These are phyloP conservation scores for Nomada goodeniana DNA, from an alignment of 2,888 invertebrate genomes.

Conservation along the genomic window DNA sequence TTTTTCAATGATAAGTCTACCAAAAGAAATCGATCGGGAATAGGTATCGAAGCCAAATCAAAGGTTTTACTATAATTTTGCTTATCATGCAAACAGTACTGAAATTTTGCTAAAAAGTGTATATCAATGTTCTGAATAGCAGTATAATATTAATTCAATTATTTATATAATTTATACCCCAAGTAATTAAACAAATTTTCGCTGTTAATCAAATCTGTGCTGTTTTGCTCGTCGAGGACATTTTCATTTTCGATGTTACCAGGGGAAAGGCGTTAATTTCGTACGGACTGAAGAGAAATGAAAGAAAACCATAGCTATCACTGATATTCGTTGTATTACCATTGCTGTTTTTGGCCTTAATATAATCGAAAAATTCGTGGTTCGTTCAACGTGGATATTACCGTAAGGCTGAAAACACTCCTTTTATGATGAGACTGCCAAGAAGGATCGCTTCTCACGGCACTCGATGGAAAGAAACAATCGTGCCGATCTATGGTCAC, in stretches of 20 bases:
- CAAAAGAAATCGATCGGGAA: background rate
- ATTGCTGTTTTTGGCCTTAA: background rate
- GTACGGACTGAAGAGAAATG: background rate
- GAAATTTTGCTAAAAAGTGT: too few species aligned
- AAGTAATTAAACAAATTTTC: too few species aligned
- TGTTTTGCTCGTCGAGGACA: too few species aligned
- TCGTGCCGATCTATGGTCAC: conserved; percentile 61
- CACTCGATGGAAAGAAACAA: conserved; percentile 51
- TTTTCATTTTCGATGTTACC: too few species aligned
- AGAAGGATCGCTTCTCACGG: conserved; percentile 79
- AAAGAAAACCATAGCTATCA: too few species aligned
- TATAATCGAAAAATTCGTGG: background rate
- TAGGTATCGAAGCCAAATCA: background rate
- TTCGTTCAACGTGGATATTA: conserved; percentile 19
- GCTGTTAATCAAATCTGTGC: too few species aligned
- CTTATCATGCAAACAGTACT: too few species aligned
- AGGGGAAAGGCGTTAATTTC: background rate
- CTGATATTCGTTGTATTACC: too few species aligned
- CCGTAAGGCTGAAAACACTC: conserved; percentile 76
- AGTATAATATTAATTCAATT: too few species aligned
- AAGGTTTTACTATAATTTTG: background rate
- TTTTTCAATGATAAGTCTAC: conserved; percentile 12
- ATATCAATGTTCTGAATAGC: too few species aligned
- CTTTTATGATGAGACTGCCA: conserved; percentile 84
- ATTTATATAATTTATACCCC: too few species aligned